phyloP scores from a whole-genome alignment of 2,797 vertebrate species.

The Tangara arthus region DNA sequence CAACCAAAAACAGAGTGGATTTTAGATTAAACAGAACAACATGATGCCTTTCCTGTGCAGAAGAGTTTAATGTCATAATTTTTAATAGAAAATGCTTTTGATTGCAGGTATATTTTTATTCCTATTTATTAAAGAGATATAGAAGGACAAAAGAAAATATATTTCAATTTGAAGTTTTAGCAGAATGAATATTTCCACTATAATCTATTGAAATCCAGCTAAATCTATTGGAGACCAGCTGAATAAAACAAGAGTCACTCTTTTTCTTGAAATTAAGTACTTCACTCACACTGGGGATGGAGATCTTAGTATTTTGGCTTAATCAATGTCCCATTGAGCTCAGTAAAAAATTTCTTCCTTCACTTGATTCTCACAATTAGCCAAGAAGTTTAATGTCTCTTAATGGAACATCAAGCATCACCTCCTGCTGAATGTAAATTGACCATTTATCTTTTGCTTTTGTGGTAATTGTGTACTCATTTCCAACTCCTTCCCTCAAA shows the following conservation, averaged over 20 bases:
- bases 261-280: slow-evolving; percentile 1
- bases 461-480: slow-evolving; percentile 16
- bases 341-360: slow-evolving; percentile 10
- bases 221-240: not conserved
- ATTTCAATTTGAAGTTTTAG: not conserved
- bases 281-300: not conserved
- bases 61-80: not conserved
- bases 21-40: not conserved
- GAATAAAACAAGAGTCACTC: not conserved
- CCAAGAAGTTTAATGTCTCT: slow-evolving; percentile 39
- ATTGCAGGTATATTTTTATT: not conserved
- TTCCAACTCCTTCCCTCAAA: slow-evolving; percentile 26
- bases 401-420: slow-evolving; percentile 33
- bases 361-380: slow-evolving; percentile 36
- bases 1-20: not conserved
- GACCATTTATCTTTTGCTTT: slow-evolving; percentile 47
- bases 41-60: not conserved
- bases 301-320: slow-evolving; percentile 24
- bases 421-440: slow-evolving; percentile 52
- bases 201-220: not conserved
- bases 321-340: slow-evolving; percentile 57
- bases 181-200: not conserved
- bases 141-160: not conserved
- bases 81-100: not conserved
- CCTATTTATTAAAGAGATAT: not conserved